Conservation (phyloP, 2,888 invertebrate species). For the Amorpha juglandis region DNA sequence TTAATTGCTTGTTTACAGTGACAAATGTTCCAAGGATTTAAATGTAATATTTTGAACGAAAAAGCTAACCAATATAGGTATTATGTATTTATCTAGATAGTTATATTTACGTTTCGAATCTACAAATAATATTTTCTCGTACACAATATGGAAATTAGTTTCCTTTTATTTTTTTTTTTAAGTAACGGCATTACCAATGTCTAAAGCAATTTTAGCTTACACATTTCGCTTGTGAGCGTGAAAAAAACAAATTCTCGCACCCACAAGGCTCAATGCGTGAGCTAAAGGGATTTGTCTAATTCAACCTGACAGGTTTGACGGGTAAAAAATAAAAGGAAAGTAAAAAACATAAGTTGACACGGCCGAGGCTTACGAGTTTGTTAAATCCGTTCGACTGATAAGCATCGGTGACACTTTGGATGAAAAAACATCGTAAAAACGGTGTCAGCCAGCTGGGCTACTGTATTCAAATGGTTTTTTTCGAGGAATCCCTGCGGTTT, state of each 20-base stretch:
- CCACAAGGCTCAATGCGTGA: conserved; percentile 67
- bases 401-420: conserved; percentile 79
- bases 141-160: too few relatives aligned
- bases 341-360: conserved; percentile 68
- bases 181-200: conserved; percentile 4
- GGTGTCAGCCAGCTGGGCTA: conserved; percentile 68
- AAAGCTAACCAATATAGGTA: not conserved
- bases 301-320: conserved; percentile 79
- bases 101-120: not conserved
- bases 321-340: conserved; percentile 58
- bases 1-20: conserved; percentile 76
- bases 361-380: conserved; percentile 75
- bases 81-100: not conserved
- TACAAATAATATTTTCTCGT: too few relatives aligned
- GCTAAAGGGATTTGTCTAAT: conserved; percentile 79
- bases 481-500: conserved; percentile 62
- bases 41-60: conserved; percentile 22
- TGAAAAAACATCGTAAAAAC: conserved; percentile 55
- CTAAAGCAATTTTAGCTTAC: conserved; percentile 16
- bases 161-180: not conserved
- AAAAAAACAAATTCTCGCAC: conserved; percentile 49
- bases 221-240: conserved; percentile 17
- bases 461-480: conserved; percentile 80
- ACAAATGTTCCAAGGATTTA: conserved; percentile 57
- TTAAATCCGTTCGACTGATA: conserved; percentile 78